These are phyloP conservation scores for Phengaris alcon DNA, from an alignment of 2,888 invertebrate species.

Conservation along the genomic window DNA sequence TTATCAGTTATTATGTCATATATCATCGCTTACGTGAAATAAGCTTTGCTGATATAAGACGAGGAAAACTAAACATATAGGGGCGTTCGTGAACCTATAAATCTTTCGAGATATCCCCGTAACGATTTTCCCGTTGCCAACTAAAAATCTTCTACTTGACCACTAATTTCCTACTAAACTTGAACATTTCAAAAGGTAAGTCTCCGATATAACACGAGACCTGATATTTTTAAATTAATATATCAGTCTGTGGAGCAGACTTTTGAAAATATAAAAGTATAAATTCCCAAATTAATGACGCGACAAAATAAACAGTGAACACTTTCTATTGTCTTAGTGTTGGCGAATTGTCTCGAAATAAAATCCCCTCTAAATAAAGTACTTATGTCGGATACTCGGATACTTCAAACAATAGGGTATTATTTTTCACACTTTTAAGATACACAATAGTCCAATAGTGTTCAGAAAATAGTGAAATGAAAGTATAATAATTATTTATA, in stretches of 20 bases:
- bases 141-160: conserved; percentile 18
- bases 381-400: not conserved
- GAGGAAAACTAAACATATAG: conserved; percentile 27
- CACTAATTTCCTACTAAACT: conserved; percentile 12
- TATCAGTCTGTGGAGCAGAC: not conserved
- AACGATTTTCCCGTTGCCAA: conserved; percentile 22
- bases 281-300: conserved; percentile 3
- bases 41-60: conserved; percentile 25
- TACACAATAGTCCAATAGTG: conserved; percentile 18
- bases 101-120: conserved; percentile 15
- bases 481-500: not conserved
- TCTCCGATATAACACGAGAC: not conserved
- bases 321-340: not conserved
- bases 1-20: conserved; percentile 23
- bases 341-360: conserved; percentile 6
- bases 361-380: not conserved
- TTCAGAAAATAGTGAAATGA: conserved; percentile 6
- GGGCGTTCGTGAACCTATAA: conserved; percentile 19
- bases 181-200: not conserved
- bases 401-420: conserved; percentile 5
- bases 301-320: not conserved
- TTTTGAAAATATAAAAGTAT: not conserved
- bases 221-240: not conserved
- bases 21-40: conserved; percentile 25
- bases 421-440: conserved; percentile 8